These are phyloP conservation scores for Esox masquinongy DNA, from an alignment of 2,797 vertebrate species.

Conservation along the genomic window DNA sequence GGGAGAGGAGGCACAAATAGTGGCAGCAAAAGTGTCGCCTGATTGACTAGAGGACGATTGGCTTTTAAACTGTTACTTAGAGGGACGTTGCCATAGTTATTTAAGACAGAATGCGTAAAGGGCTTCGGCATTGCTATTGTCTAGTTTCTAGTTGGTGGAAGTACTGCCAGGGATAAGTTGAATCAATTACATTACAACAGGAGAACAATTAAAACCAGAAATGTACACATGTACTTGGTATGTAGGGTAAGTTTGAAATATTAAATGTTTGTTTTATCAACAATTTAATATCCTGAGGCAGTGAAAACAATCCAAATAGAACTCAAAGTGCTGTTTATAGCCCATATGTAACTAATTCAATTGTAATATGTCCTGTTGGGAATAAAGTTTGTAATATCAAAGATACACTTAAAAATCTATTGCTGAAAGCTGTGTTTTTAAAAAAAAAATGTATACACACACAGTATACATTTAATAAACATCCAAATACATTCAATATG, in stretches of 20 bases:
- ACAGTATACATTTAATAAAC: not conserved
- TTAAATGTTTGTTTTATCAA: not conserved
- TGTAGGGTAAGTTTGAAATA: not conserved
- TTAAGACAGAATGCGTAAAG: constrained; percentile 4
- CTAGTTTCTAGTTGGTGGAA: not conserved
- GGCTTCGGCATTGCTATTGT: constrained; percentile 7
- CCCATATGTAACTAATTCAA: not conserved
- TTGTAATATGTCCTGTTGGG: not conserved
- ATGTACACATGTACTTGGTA: too few relatives aligned
- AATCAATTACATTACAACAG: constrained; percentile 8
- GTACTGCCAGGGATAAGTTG: not conserved
- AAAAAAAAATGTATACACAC: too few relatives aligned
- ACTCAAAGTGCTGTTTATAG: not conserved
- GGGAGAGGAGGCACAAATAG: not conserved
- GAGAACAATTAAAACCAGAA: constrained; percentile 11
- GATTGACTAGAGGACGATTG: constrained; percentile 10
- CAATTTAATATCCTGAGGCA: not conserved
- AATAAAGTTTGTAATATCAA: not conserved
- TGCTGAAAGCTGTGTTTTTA: not conserved
- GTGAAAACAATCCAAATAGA: not conserved
- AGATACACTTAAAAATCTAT: not conserved
- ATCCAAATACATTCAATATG: too few relatives aligned
- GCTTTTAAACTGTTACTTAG: constrained; percentile 23
- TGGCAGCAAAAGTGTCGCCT: constrained; percentile 18
- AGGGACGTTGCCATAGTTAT: constrained; percentile 19